Base-by-base conservation (phyloP, 2,113 vertebrate species). In the Pseudopodoces humilis region DNA sequence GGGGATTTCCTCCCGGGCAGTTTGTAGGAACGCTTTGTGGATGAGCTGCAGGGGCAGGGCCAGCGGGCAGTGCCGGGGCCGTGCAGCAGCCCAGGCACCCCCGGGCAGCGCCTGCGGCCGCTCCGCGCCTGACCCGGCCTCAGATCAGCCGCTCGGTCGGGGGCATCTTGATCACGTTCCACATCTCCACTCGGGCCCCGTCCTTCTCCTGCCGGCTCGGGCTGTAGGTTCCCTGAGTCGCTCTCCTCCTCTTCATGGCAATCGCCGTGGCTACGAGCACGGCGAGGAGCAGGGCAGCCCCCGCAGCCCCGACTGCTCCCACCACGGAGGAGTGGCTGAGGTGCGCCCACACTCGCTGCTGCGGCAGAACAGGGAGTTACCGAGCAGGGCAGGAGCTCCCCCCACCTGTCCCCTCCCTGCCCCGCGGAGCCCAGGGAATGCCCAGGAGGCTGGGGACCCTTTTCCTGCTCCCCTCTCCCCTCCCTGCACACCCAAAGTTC, bases 151-250 rank as follows among this genome's bases (percentile, higher is more conserved):
- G 79, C 92, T 98, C 98, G 0, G 96, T 96, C 2, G 97, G 98
- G 31, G 97, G 97, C 92, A 98, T 94, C 95, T 98, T 97, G 81
- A 97, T 95, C 4, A 97, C 97, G 1, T 97, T 97, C 97, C 97
- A 97, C 97, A 97, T 97, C 41, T 98, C 97, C 86, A 97, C 96
- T 25, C 97, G 95, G 2, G 97, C 96, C 35, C 98, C 97, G 8
- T 97, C 97, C 21, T 97, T 98, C 74, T 98, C 97, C 19, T 98
- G 97, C 1, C 96, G 97, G 86, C 97, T 97, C 4, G 97, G 97
- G 71, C 97, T 97, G 94, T 97, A 98, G 0, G 96, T 97, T 37
- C 97, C 97, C 93, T 97, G 97, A 50, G 97, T 97, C 9, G 97
- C 97, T 94, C 97, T 95, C 94, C 96, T 96, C 87, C 96, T 96